Evolutionary conservation across 2,797 vertebrate species (phyloP).

Genomic region (Glossophaga mutica): DNA sequence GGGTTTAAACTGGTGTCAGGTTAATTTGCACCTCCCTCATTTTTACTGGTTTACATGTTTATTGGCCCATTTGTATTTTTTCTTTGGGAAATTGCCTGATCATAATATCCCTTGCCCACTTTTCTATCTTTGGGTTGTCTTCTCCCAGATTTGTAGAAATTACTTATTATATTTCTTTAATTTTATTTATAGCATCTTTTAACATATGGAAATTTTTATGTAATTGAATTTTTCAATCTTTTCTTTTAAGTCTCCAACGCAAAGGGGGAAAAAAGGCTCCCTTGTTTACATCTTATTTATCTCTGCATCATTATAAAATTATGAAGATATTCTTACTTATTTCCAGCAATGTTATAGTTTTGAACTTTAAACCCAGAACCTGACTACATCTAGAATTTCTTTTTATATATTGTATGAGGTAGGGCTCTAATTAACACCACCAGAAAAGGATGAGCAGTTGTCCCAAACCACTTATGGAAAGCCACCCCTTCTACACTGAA

Average conservation of each 20-base stretch:
- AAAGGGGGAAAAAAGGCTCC: not conserved
- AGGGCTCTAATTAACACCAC: not conserved
- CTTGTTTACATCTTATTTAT: not conserved
- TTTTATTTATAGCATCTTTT: not conserved
- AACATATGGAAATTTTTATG: not conserved
- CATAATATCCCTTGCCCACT: not conserved
- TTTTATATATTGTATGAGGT: not conserved
- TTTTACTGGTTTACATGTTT: not conserved
- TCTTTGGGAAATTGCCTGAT: not conserved
- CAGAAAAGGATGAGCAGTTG: not conserved
- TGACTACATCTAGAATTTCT: not conserved
- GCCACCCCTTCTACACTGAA: not conserved
- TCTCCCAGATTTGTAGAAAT: not conserved
- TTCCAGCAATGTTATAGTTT: not conserved
- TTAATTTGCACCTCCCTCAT: not conserved
- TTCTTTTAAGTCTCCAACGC: not conserved
- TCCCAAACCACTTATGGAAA: not conserved
- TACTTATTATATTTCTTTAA: not conserved
- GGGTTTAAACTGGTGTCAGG: not conserved
- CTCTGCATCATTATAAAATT: not conserved
- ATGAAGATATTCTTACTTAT: not conserved
- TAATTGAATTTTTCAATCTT: not conserved
- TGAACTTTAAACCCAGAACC: not conserved
- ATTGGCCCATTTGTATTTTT: not conserved
- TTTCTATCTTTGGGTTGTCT: not conserved